Conservation (phyloP, 2,113 vertebrate species). For the Gymnarchus niloticus region DNA sequence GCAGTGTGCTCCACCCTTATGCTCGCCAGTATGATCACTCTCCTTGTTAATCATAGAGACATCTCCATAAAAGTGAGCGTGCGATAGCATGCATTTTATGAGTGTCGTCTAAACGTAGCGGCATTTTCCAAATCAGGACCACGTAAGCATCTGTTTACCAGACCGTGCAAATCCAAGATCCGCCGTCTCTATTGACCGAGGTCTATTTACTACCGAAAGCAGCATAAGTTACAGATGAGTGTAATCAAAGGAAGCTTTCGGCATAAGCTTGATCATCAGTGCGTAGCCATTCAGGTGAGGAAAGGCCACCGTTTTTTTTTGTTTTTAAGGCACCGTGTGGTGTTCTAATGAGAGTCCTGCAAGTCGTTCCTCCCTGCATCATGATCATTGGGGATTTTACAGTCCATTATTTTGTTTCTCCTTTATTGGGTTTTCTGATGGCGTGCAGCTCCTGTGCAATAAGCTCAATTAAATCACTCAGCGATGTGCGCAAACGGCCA, state of each 20-base stretch:
- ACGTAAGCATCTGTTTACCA: neutral
- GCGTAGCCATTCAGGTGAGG: neutral
- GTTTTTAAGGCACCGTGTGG: neutral
- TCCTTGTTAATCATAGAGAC: neutral
- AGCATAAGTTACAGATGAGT: constrained; percentile 6
- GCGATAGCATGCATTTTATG: neutral
- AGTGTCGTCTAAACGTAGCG: neutral
- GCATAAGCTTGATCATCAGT: constrained; percentile 8
- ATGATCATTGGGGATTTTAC: constrained; percentile 18
- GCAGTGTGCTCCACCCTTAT: neutral
- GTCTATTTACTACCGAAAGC: neutral
- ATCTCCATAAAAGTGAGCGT: neutral
- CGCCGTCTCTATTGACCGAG: neutral
- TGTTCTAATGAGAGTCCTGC: constrained; percentile 7
- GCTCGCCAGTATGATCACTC: neutral
- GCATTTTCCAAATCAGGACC: neutral
- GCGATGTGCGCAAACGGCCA: constrained; percentile 21
- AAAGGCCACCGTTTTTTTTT: neutral
- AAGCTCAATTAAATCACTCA: constrained; percentile 25
- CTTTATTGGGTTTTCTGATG: constrained; percentile 27
- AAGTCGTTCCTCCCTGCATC: constrained; percentile 1
- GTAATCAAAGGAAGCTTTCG: constrained; percentile 10
- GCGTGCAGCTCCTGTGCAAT: constrained; percentile 24
- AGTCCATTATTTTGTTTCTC: constrained; percentile 17
- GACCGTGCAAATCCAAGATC: constrained; percentile 6